A percentile compares a stretch with the other conserved stretches of the same genome.
phyloP scores from a whole-genome alignment of 2,888 invertebrate genomes.

The Maniola hyperantus region DNA sequence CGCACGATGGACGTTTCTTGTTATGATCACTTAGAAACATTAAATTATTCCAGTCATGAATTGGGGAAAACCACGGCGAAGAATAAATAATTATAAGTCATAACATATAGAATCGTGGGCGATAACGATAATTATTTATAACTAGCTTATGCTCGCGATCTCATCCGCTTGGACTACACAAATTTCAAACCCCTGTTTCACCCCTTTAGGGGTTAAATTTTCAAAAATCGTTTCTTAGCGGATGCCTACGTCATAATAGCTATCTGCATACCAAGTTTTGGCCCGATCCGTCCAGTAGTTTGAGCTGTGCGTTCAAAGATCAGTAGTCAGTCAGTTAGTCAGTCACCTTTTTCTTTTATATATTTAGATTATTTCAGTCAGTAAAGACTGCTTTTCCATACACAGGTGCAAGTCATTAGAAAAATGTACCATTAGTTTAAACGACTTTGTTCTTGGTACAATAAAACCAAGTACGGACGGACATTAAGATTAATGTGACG shows the following conservation, averaged over 20 bases:
- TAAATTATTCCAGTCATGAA: not conserved
- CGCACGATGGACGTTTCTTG: too few species aligned
- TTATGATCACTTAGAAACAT: conserved; percentile 2
- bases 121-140: not conserved
- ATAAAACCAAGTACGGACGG: conserved; percentile 3
- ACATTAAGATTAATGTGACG: conserved; percentile 4
- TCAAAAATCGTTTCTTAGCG: too few species aligned
- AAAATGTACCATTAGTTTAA: conserved; percentile 18
- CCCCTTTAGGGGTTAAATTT: too few species aligned
- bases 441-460: conserved; percentile 17
- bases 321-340: too few species aligned
- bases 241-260: too few species aligned
- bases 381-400: not conserved
- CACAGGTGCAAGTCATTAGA: conserved; percentile 6
- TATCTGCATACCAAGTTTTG: too few species aligned
- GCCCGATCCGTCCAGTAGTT: too few species aligned
- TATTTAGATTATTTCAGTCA: not conserved
- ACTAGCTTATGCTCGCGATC: too few species aligned
- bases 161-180: too few species aligned
- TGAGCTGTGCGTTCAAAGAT: too few species aligned
- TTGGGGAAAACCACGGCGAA: conserved; percentile 1
- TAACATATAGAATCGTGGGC: not conserved
- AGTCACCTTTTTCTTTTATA: too few species aligned
- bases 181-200: too few species aligned
- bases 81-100: not conserved